Conservation (phyloP, 1,140 invertebrate genomes). For the Pseudoatta argentina region DNA sequence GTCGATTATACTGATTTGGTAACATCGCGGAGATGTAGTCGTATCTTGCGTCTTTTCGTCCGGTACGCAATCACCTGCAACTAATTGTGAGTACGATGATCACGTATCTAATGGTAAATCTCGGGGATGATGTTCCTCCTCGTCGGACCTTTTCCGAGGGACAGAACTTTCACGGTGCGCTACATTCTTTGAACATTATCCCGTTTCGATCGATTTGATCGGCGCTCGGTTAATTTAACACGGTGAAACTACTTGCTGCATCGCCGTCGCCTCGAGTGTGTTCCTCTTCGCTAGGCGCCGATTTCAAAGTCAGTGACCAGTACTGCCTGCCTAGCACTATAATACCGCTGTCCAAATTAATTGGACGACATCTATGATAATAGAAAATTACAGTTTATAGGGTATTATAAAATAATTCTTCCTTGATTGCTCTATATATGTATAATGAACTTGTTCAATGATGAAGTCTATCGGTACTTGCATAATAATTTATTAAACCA, state of each 20-base stretch:
- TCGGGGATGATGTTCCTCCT: conserved; percentile 13
- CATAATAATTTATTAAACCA: not conserved
- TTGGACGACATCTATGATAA: conserved; percentile 13
- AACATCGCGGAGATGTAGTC: conserved; percentile 10
- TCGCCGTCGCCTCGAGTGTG: conserved; percentile 20
- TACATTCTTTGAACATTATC: conserved; percentile 82
- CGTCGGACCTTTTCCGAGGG: conserved; percentile 28
- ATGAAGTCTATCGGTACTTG: conserved; percentile 2
- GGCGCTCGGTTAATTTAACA: conserved; percentile 82
- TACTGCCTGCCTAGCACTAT: not conserved
- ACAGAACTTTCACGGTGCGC: conserved; percentile 79
- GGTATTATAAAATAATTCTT: conserved; percentile 22
- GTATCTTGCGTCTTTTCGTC: not conserved
- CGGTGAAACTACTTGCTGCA: conserved; percentile 78
- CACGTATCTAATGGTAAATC: conserved; percentile 24
- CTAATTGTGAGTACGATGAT: conserved; percentile 36
- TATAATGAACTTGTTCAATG: not conserved
- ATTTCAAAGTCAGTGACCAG: conserved; percentile 60
- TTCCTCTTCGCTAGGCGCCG: conserved; percentile 29
- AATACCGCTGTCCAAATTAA: conserved; percentile 1
- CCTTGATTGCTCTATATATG: not conserved
- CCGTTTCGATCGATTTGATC: conserved; percentile 82
- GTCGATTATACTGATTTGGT: conserved; percentile 40
- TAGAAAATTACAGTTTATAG: not conserved
- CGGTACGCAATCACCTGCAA: conserved; percentile 1